phyloP scores from a whole-genome alignment of 2,113 vertebrate species.

The Hyla sarda region DNA sequence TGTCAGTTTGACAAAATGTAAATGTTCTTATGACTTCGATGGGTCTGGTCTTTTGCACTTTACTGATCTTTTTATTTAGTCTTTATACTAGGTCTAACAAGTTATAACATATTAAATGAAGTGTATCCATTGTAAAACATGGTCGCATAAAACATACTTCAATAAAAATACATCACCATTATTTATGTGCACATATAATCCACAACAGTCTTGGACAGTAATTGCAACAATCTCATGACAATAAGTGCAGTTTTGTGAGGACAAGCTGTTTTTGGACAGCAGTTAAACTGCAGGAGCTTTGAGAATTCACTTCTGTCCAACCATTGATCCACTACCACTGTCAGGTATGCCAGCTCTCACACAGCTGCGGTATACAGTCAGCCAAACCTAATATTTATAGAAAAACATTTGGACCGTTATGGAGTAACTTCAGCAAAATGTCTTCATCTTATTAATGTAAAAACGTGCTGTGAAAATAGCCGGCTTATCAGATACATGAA shows the following conservation, averaged over 20 bases:
- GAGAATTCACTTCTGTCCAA: conserved; percentile 33
- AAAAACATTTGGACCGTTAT: conserved; percentile 24
- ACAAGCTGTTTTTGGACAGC: conserved; percentile 24
- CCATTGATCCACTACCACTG: conserved; percentile 18
- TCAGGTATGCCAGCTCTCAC: conserved; percentile 52
- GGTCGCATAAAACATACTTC: not conserved
- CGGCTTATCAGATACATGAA: not conserved
- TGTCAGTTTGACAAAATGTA: too few species aligned
- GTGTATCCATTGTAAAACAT: not conserved
- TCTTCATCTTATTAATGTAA: conserved; percentile 41
- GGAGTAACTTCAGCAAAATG: conserved; percentile 35
- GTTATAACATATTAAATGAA: not conserved
- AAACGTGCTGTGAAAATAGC: conserved; percentile 33
- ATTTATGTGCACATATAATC: not conserved
- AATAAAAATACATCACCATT: not conserved
- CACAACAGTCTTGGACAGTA: not conserved
- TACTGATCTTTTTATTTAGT: not conserved
- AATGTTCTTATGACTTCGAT: not conserved
- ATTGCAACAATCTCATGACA: conserved; percentile 3
- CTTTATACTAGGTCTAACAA: not conserved
- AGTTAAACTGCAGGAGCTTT: conserved; percentile 21
- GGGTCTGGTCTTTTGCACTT: not conserved
- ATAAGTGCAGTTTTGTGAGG: conserved; percentile 17
- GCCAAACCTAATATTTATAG: conserved; percentile 50
- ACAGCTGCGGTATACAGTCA: conserved; percentile 32